Conservation (phyloP, 2,113 vertebrate species). For the Corythornis cristatus region DNA sequence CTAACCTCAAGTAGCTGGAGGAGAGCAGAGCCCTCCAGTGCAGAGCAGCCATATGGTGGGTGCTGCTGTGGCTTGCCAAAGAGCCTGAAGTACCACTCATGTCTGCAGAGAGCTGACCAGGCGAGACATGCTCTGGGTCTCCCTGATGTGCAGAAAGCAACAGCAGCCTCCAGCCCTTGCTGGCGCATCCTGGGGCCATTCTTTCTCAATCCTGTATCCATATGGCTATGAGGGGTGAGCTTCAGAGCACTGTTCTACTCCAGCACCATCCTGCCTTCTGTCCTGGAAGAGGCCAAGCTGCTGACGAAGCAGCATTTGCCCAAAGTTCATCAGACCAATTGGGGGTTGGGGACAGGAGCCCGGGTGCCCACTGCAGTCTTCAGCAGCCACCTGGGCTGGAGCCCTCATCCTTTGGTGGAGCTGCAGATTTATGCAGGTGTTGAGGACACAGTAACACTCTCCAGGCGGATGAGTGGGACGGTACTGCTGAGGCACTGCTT, state of each 20-base stretch:
- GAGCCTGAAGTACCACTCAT: neutral
- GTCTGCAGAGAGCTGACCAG: neutral
- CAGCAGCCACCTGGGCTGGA: neutral
- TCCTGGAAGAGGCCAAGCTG: neutral
- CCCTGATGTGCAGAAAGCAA: neutral
- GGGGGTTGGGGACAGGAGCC: neutral
- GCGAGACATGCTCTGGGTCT: neutral
- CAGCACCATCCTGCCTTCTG: neutral
- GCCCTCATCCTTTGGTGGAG: neutral
- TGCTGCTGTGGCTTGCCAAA: neutral
- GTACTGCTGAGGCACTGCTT: neutral
- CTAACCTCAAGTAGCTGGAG: neutral
- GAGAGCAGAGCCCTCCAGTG: neutral
- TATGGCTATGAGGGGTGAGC: rapidly evolving
- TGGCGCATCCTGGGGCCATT: neutral
- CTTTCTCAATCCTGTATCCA: rapidly evolving
- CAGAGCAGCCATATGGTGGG: rapidly evolving
- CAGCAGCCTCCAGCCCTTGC: neutral
- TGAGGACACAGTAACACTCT: rapidly evolving
- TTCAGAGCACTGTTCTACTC: neutral
- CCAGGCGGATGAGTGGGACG: neutral
- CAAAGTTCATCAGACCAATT: neutral
- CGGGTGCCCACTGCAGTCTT: neutral
- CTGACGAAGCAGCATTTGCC: neutral
- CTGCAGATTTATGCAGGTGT: neutral